Base-by-base conservation (phyloP, 2,888 invertebrate species). In the Chloromyia formosa region DNA sequence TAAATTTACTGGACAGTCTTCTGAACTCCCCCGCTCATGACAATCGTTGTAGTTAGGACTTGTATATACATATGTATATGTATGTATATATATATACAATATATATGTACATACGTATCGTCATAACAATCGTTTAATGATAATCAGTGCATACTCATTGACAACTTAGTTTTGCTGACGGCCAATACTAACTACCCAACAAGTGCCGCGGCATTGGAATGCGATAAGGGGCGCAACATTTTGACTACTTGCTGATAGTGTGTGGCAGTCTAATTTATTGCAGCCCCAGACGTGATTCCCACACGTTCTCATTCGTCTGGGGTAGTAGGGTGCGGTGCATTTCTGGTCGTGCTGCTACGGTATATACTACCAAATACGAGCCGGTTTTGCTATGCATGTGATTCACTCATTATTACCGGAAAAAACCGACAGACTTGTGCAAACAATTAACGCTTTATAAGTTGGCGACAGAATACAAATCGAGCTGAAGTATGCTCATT, bases 371-470 rank as follows among this genome's bases (percentile, higher is more conserved):
- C 18, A 56, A 56, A 20, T 56, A 56, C 10, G 27, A 35, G 7
- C 16, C 22, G 18, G 10, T 18, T 49, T 56, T 56, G 20, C 56
- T 10, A 56, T 56, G 56, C 56, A 56, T 56, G 66, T 49, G 66
- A 66, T 66, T 66, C 66, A 49, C 45, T 49, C 49, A 23, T 49
- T 7, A 22, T 42, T 42, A 12, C 64, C 40, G 45, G 22, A 49
- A 66, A 66, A 66, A 66, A 66, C 49, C 49, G 49, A 9, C 45
- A 22, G 49, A 66, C 49, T 45, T 45, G 42, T 66, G 66, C 66
- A 66, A 66, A 66, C 45, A 66, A 66, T 66, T 66, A 66, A 66
- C 66, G 66, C 64, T 49, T 66, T 66, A 22, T 66, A 45, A 66
- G 42, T 49, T 22, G 42, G 66, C 45, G 45, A 66, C 45, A 22